Evolutionary conservation across 2,113 vertebrate species (phyloP), one percentile per base, ranked within the genome.

Genomic region (Neodontobutis hainanensis): DNA sequence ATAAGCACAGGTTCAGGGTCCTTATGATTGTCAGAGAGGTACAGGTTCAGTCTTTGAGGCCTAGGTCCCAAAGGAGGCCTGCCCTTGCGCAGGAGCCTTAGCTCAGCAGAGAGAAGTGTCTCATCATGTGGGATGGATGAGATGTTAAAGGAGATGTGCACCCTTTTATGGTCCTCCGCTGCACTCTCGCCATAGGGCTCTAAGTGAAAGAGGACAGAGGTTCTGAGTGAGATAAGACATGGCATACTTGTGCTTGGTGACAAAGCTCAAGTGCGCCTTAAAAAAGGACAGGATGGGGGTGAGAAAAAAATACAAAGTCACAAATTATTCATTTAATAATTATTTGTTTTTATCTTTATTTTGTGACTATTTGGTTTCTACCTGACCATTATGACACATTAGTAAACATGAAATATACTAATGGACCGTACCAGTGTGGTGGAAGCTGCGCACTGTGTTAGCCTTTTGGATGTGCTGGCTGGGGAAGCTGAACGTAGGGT

Each of bases 401-500:
- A 27, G 19, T 2, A 27, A 1, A 27, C 19, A 27, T 27, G 19
- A 27, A 27, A 27, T 27, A 27, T 27, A 27, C 11, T 52, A 42
- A 40, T 16, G 38, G 32, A 52, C 34, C 88, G 81, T 81, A 94
- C 93, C 93, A 50, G 69, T 88, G 75, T 93, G 93, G 76, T 93
- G 92, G 70, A 93, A 94, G 84, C 90, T 91, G 71, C 93, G 92
- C 42, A 93, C 75, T 5, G 93, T 94, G 90, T 94, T 94, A 45
- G 91, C 93, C 64, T 88, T 80, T 85, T 92, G 86, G 45, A 92
- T 88, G 63, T 93, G 92, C 44, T 85, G 85, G 52, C 73, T 85
- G 36, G 93, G 92, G 72, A 91, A 93, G 75, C 65, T 91, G 78
- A 94, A 94, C 2, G 65, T 71, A 0, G 86, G 85, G 61, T 92